Conservation (phyloP, 2,797 vertebrate species). For the Malurus leucopterus region DNA sequence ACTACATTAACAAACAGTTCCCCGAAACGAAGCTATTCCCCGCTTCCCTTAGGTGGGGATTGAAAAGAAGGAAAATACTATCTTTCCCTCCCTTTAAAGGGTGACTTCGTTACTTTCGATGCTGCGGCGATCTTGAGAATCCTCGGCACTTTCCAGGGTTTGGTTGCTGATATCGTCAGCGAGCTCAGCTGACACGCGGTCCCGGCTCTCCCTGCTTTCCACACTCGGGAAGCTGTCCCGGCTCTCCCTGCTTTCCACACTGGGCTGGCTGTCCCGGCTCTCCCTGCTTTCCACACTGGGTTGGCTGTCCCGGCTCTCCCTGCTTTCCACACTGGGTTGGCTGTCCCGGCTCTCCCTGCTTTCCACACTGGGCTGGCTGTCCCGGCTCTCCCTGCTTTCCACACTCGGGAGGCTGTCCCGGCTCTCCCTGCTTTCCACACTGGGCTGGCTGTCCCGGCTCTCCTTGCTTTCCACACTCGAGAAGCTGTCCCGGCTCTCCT, state of each 20-base stretch:
- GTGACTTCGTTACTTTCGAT: constrained; percentile 15
- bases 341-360: not conserved
- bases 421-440: not conserved
- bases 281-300: not conserved
- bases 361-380: not conserved
- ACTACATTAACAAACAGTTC: constrained; percentile 7
- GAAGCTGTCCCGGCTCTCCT: not conserved
- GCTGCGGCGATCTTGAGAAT: constrained; percentile 4
- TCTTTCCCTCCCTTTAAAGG: not conserved
- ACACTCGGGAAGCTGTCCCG: not conserved
- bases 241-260: not conserved
- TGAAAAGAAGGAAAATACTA: rapidly evolving
- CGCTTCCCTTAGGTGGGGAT: not conserved
- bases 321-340: not conserved
- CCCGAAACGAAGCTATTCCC: not conserved
- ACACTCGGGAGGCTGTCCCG: not conserved
- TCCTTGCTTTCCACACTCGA: not conserved
- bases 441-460: too few species aligned
- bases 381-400: not conserved
- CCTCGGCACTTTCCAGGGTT: constrained; percentile 21
- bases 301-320: not conserved
- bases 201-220: constrained; percentile 15
- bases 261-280: not conserved
- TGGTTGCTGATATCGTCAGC: not conserved
- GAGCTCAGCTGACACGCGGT: not conserved